A percentile compares a stretch with the other conserved stretches of the same genome.
These are phyloP conservation scores for Cantharis nigra DNA, from an alignment of 2,888 invertebrate genomes.

Conservation along the genomic window DNA sequence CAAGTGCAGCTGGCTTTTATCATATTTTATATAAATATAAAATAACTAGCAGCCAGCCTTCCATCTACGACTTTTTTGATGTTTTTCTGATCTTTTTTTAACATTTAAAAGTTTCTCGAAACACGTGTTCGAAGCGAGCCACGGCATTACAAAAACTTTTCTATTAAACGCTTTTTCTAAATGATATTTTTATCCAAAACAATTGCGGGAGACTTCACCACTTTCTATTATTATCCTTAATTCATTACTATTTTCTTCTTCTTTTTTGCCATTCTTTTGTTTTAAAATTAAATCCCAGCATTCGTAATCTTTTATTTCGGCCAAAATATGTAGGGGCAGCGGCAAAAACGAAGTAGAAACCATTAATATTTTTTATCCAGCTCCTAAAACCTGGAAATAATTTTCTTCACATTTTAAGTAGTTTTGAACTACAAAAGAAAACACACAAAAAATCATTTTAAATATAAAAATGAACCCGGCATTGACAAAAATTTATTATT, in stretches of 20 bases:
- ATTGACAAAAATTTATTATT: background rate
- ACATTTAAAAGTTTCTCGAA: slow-evolving; percentile 16
- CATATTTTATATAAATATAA: slow-evolving; percentile 34
- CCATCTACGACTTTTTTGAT: slow-evolving; percentile 21
- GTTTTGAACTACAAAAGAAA: background rate
- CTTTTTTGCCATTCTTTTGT: background rate
- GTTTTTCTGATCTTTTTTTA: slow-evolving; percentile 28
- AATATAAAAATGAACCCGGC: background rate
- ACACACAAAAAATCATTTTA: background rate
- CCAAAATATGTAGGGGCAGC: background rate
- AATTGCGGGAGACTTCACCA: slow-evolving; percentile 24
- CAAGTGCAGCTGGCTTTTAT: slow-evolving; percentile 31
- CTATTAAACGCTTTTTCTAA: slow-evolving; percentile 32
- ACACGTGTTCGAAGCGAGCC: slow-evolving; percentile 41
- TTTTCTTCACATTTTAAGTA: background rate
- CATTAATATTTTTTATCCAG: background rate
- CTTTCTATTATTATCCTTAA: background rate
- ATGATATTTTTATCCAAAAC: slow-evolving; percentile 31
- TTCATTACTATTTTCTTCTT: background rate
- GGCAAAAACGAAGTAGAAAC: background rate
- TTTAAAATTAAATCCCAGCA: background rate
- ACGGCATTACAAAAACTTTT: slow-evolving; percentile 31
- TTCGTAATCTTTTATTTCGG: background rate
- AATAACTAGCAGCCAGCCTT: slow-evolving; percentile 25
- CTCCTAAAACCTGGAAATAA: background rate